phyloP scores from a whole-genome alignment of 2,797 vertebrate genomes.

The Coregonus sp. region DNA sequence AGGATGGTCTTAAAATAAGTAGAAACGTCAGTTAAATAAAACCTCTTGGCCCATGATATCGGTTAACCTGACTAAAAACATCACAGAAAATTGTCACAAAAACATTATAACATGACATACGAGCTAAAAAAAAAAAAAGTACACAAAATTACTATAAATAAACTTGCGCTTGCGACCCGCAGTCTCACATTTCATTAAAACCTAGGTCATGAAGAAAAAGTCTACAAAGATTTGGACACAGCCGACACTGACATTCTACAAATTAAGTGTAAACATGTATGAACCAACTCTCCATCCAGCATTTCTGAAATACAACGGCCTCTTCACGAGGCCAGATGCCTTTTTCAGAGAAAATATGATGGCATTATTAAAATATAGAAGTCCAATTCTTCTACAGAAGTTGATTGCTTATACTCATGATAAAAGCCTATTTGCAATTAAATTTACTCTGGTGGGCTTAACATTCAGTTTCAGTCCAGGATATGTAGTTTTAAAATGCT shows the following conservation, averaged over 20 bases:
- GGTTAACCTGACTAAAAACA: constrained; percentile 81
- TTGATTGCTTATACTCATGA: constrained; percentile 78
- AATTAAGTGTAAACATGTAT: constrained; percentile 87
- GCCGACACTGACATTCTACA: constrained; percentile 78
- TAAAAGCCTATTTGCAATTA: constrained; percentile 72
- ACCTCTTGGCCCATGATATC: constrained; percentile 74
- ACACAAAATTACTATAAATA: constrained; percentile 89
- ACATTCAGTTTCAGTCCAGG: constrained; percentile 66
- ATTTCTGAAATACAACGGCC: constrained; percentile 78
- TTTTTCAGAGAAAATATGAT: constrained; percentile 75
- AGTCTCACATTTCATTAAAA: constrained; percentile 78
- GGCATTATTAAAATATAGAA: constrained; percentile 77
- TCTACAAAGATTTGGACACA: constrained; percentile 79
- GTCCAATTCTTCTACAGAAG: constrained; percentile 78
- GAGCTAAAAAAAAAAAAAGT: constrained; percentile 68
- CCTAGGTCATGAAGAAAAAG: constrained; percentile 62
- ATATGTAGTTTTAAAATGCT: constrained; percentile 62
- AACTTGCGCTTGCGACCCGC: constrained; percentile 87
- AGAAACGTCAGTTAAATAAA: constrained; percentile 86
- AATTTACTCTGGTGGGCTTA: constrained; percentile 67
- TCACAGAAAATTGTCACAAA: constrained; percentile 83
- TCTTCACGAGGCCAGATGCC: constrained; percentile 77
- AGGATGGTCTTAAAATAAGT: constrained; percentile 84
- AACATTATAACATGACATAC: constrained; percentile 72
- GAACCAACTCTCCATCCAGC: constrained; percentile 74